phyloP scores from a whole-genome alignment of 2,113 vertebrate species.

The Hyperoodon ampullatus region DNA sequence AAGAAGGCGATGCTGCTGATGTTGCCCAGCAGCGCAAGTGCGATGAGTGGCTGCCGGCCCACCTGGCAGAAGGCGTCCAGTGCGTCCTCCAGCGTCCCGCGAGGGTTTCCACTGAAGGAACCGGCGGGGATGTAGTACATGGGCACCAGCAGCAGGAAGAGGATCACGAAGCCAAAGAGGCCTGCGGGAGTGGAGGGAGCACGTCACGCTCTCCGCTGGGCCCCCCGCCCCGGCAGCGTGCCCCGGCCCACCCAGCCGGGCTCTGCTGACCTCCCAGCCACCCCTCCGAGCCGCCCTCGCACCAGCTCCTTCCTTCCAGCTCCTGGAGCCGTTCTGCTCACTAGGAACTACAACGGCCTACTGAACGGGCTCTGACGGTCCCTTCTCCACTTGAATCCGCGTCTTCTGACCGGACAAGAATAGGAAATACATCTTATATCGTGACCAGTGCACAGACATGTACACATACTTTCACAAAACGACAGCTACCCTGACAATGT shows the following conservation, averaged over 20 bases:
- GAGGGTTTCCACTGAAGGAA: slow-evolving; percentile 87
- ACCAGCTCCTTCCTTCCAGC: not conserved
- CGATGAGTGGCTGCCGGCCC: slow-evolving; percentile 88
- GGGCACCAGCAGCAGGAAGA: slow-evolving; percentile 92
- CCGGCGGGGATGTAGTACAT: slow-evolving; percentile 93
- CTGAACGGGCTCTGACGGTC: not conserved
- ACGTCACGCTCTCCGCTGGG: rapidly evolving
- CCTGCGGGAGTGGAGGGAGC: slow-evolving; percentile 80
- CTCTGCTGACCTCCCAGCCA: not conserved
- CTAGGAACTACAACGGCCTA: not conserved
- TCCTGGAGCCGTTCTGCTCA: not conserved
- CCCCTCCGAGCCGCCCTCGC: not conserved
- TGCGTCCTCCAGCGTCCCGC: slow-evolving; percentile 89
- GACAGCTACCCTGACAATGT: not conserved
- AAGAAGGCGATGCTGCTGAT: slow-evolving; percentile 97
- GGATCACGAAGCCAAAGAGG: slow-evolving; percentile 93
- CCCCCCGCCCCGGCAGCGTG: not conserved
- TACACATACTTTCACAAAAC: not conserved
- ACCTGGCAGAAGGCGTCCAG: slow-evolving; percentile 96
- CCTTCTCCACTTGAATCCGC: not conserved
- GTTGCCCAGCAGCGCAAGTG: slow-evolving; percentile 92
- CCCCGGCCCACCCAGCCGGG: rapidly evolving
- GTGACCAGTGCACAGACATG: not conserved
- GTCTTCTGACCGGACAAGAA: not conserved
- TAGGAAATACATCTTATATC: not conserved